phyloP scores from a whole-genome alignment of 2,797 vertebrate genomes.

The Pantherophis alleghaniensis region DNA sequence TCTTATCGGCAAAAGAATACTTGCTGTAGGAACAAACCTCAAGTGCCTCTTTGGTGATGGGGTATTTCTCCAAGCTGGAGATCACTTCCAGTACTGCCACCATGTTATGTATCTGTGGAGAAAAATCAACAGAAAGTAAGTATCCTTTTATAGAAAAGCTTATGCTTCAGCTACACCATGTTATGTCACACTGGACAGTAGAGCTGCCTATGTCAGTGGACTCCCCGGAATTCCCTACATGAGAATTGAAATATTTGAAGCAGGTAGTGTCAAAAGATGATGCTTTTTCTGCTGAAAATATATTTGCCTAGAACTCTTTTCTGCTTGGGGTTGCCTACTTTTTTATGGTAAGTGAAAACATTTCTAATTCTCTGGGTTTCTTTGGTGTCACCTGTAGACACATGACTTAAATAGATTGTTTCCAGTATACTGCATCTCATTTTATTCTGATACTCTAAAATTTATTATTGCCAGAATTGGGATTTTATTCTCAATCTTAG shows the following conservation, averaged over 20 bases:
- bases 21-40: conserved; percentile 77
- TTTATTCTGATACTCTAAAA: background rate
- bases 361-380: too few relatives aligned
- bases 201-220: too few relatives aligned
- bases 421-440: background rate
- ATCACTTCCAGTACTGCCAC: conserved; percentile 94
- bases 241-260: background rate
- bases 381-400: background rate
- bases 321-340: background rate
- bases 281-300: background rate
- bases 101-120: conserved; percentile 92
- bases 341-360: too few relatives aligned
- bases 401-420: background rate
- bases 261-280: background rate
- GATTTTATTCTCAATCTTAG: background rate
- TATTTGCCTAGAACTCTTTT: background rate
- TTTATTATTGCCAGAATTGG: background rate
- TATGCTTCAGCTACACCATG: background rate
- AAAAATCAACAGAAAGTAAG: conserved; percentile 15
- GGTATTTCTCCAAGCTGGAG: conserved; percentile 93
- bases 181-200: background rate
- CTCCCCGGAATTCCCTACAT: background rate
- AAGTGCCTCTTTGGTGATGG: conserved; percentile 96
- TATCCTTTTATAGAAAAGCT: too few relatives aligned
- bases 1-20: background rate